Percentiles rank a stretch among this genome's conserved stretches.
These are phyloP conservation scores for Pomatostomus ruficeps DNA, from an alignment of 2,113 vertebrate species.

Conservation along the genomic window DNA sequence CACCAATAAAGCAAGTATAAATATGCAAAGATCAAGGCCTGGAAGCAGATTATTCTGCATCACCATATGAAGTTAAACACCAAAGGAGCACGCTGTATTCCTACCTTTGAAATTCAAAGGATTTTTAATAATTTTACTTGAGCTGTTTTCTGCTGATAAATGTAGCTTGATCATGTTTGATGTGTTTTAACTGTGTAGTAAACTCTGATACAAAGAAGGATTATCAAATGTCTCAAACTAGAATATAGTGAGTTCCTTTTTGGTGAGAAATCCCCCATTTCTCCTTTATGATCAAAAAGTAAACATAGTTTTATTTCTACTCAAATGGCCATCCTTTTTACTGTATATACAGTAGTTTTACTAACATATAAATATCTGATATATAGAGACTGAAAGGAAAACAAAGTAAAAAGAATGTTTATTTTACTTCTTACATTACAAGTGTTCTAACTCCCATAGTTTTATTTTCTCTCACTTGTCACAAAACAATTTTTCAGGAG, in stretches of 20 bases:
- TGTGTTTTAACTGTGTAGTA: conserved; percentile 29
- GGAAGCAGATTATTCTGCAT: conserved; percentile 60
- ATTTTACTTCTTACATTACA: neutral
- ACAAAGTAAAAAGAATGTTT: neutral
- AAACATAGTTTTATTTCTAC: neutral
- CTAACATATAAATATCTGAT: neutral
- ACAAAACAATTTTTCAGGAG: neutral
- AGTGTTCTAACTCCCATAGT: neutral
- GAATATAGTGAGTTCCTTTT: neutral
- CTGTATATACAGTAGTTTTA: neutral
- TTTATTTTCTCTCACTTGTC: neutral
- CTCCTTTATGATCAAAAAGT: conserved; percentile 11
- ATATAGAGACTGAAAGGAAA: neutral
- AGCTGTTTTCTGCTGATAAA: conserved; percentile 67
- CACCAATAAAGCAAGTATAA: conserved; percentile 48
- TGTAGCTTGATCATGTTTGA: conserved; percentile 54
- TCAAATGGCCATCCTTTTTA: neutral
- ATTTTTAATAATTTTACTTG: conserved; percentile 54
- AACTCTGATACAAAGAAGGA: conserved; percentile 13
- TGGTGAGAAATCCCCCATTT: neutral
- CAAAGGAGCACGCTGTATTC: conserved; percentile 25
- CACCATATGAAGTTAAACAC: conserved; percentile 50
- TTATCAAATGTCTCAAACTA: conserved; percentile 51
- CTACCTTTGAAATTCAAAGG: conserved; percentile 61
- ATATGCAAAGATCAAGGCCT: conserved; percentile 54